phyloP scores from a whole-genome alignment of 2,888 invertebrate species.

The Epirrhoe alternata region DNA sequence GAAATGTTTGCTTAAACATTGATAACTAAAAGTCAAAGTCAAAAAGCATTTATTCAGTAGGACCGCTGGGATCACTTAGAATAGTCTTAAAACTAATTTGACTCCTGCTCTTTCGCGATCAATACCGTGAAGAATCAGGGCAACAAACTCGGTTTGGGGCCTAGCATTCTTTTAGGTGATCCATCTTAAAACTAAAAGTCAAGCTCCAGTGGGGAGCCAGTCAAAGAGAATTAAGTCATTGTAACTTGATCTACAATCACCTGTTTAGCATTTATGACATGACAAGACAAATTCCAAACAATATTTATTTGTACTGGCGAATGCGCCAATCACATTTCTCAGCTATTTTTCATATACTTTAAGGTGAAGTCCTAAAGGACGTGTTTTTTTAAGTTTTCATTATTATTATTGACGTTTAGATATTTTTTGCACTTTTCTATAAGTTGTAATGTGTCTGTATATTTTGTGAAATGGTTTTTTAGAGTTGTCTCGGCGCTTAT shows the following conservation, averaged over 20 bases:
- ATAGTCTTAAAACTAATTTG: no score
- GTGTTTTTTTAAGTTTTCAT: constrained; percentile 32
- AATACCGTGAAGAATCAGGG: no score
- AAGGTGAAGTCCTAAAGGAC: constrained; percentile 39
- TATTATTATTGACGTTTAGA: constrained; percentile 36
- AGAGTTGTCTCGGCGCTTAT: constrained; percentile 29
- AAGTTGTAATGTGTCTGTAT: constrained; percentile 58
- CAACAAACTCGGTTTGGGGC: no score
- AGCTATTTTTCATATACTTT: constrained; percentile 33
- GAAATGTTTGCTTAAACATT: background rate
- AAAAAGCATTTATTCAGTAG: no score
- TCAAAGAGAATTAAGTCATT: background rate
- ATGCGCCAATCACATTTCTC: constrained; percentile 29
- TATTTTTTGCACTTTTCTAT: constrained; percentile 47
- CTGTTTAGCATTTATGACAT: constrained; percentile 37
- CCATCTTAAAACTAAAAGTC: no score
- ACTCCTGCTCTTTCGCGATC: no score
- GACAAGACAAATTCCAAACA: constrained; percentile 38
- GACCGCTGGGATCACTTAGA: no score
- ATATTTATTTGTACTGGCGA: constrained; percentile 33
- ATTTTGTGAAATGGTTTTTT: constrained; percentile 64
- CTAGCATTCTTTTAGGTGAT: no score
- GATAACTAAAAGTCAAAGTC: background rate
- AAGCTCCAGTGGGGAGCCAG: no score
- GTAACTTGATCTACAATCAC: constrained; percentile 27